phyloP scores from a whole-genome alignment of 1,140 invertebrate species.

The Mylabris phalerata region DNA sequence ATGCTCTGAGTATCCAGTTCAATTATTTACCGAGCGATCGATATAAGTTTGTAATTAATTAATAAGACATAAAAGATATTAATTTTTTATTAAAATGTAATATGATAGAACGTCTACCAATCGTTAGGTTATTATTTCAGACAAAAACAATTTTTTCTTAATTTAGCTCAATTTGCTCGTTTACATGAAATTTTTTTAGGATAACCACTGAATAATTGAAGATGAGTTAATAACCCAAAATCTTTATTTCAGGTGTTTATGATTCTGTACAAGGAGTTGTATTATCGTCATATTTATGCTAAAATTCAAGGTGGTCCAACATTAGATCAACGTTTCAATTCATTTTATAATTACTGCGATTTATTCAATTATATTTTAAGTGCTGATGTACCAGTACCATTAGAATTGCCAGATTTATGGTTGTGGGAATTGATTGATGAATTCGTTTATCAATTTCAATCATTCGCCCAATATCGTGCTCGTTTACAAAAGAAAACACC shows the following conservation, averaged over 20 bases:
- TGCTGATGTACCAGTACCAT: conserved; percentile 77
- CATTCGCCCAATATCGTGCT: conserved; percentile 88
- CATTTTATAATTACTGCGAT: conserved; percentile 97
- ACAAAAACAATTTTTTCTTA: too few species aligned
- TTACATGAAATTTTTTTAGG: too few species aligned
- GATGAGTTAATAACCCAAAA: too few species aligned
- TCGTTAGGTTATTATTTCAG: too few species aligned
- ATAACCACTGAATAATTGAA: neutral
- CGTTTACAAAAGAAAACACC: conserved; percentile 77
- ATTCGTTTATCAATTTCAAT: conserved; percentile 91
- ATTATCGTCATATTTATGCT: conserved; percentile 96
- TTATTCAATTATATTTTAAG: conserved; percentile 95
- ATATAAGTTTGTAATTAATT: too few species aligned
- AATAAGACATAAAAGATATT: too few species aligned
- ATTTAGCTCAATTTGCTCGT: too few species aligned
- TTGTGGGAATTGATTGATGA: conserved; percentile 99
- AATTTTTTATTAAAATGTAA: too few species aligned
- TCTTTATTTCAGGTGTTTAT: conserved; percentile 62
- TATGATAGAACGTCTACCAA: too few species aligned
- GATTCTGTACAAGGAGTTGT: conserved; percentile 95
- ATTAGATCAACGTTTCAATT: conserved; percentile 86
- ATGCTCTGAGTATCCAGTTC: too few species aligned
- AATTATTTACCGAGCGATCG: too few species aligned
- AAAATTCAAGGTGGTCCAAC: conserved; percentile 76
- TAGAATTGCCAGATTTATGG: conserved; percentile 98